Evolutionary conservation across 2,888 invertebrate species (phyloP).

Genomic region (Salticus scenicus): DNA sequence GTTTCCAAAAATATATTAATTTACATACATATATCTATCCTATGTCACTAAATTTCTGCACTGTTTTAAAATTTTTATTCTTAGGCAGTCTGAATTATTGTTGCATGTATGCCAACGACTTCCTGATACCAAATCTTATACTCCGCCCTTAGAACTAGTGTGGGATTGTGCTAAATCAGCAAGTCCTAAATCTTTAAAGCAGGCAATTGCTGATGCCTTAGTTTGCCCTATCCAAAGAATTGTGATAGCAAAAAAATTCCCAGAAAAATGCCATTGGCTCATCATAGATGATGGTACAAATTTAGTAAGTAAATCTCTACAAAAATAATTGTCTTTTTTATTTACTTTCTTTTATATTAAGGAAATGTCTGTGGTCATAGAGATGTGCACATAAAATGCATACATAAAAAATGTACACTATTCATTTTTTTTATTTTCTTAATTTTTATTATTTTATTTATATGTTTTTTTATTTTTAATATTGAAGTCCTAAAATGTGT

Average conservation of each 20-base stretch:
- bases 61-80: not conserved
- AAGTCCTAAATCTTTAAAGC: slow-evolving; percentile 46
- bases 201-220: slow-evolving; percentile 45
- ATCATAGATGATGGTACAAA: slow-evolving; percentile 61
- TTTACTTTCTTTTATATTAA: no score
- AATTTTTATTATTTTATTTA: no score
- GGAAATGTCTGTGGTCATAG: no score
- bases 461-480: no score
- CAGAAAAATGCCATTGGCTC: slow-evolving; percentile 62
- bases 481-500: no score
- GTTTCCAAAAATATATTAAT: no score
- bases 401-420: no score
- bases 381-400: no score
- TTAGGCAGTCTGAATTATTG: slow-evolving; percentile 58
- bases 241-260: slow-evolving; percentile 63
- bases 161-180: slow-evolving; percentile 63
- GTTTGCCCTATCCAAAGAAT: slow-evolving; percentile 47
- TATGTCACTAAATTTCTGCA: no score
- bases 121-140: slow-evolving; percentile 51
- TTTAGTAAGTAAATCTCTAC: slow-evolving; percentile 28
- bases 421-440: no score
- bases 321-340: no score
- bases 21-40: no score
- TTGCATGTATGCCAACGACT: slow-evolving; percentile 54
- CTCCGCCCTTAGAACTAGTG: slow-evolving; percentile 47